Evolutionary conservation across 2,113 vertebrate species (phyloP), one percentile per base, ranked within the genome.

Genomic region (Fregetta grallaria): DNA sequence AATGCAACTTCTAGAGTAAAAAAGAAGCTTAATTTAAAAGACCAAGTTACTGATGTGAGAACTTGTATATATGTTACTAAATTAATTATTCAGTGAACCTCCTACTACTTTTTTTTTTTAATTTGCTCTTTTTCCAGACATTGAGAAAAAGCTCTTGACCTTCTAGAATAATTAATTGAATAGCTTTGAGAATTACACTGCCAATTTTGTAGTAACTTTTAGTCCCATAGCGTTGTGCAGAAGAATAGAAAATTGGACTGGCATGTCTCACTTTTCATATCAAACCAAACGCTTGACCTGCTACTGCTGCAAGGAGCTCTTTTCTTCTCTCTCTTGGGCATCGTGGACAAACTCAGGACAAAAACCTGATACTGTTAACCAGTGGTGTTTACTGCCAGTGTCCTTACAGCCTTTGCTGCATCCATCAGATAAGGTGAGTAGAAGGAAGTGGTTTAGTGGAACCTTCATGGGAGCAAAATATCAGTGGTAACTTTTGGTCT

Each of bases 161-260:
- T 97, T 96, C 77, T 75, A 27, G 18, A 92, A 92, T 47, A 50
- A 80, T 19, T 44, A 90, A 81, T 66, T 92, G 72, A 86, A 80
- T 63, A 59, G n/a, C 17, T 59, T 72, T 26, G 22, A 66, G 27
- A 81, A 45, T 74, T 66, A 62, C 0, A 0, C 26, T 62, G n/a
- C 59, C 44, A 91, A 59, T 81, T 91, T 81, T 56, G 59, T 62
- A 55, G 63, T 85, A 58, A 78, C 56, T 68, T 92, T 66, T 66
- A 62, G 15, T 62, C 18, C 19, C 13, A 27, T 23, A 59, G 9
- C 7, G 34, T 25, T 82, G 56, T 56, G 55, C n/a, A 55, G 29
- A 72, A 75, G 7, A 53, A 45, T 13, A 50, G 15, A 53, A 8
- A 47, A 47, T 32, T 53, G 73, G 17, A 77, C 6, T 3, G 3